A percentile compares a stretch with the other conserved stretches of the same genome.
phyloP scores from a whole-genome alignment of 2,113 vertebrate species.

The Peromyscus polionotus region DNA sequence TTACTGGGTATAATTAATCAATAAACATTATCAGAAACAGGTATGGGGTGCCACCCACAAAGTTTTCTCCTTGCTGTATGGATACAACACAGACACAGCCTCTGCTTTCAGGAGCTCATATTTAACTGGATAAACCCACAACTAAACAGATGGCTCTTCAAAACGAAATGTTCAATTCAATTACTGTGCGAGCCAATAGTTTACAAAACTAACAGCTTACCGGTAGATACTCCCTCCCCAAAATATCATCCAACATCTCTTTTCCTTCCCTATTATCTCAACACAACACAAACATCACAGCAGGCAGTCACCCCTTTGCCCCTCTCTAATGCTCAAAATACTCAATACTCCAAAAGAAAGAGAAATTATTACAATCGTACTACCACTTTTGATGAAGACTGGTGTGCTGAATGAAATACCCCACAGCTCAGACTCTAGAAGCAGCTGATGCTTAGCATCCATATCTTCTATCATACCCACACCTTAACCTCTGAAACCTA shows the following conservation, averaged over 20 bases:
- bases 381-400: neutral
- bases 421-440: neutral
- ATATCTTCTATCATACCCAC: rapidly evolving
- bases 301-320: neutral
- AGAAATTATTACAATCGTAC: neutral
- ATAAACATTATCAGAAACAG: neutral
- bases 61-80: neutral
- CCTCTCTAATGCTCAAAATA: neutral
- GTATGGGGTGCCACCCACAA: neutral
- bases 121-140: neutral
- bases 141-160: neutral
- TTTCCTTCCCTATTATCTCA: neutral
- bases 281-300: neutral
- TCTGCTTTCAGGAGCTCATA: neutral
- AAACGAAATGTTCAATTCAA: neutral
- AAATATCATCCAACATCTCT: neutral
- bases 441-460: neutral
- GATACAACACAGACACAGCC: neutral
- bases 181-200: neutral
- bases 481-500: neutral
- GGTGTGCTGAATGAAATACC: neutral
- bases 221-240: neutral
- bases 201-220: conserved; percentile 6
- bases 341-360: neutral
- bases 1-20: neutral